phyloP scores from a whole-genome alignment of 2,888 invertebrate species.

The Sesia bembeciformis region DNA sequence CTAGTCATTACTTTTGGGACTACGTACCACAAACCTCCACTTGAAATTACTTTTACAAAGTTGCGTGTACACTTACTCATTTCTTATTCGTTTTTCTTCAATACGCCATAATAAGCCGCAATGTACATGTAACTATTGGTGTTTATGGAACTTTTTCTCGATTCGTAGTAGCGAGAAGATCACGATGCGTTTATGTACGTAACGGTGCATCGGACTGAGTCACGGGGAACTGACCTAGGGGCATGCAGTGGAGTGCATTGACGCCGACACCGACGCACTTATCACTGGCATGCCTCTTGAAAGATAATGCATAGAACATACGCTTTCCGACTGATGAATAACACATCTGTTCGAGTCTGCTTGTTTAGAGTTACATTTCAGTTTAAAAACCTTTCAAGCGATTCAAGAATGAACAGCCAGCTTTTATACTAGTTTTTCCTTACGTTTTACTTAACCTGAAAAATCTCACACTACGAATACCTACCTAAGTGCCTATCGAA shows the following conservation, averaged over 20 bases:
- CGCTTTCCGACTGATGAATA: slow-evolving; percentile 56
- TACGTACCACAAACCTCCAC: slow-evolving; percentile 11
- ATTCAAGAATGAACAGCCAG: too few species aligned
- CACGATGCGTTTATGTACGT: slow-evolving; percentile 52
- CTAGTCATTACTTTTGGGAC: slow-evolving; percentile 29
- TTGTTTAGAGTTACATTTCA: not conserved
- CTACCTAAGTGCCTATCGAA: too few species aligned
- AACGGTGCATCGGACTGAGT: slow-evolving; percentile 69
- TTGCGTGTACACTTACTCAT: not conserved
- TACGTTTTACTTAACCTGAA: too few species aligned
- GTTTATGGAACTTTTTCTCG: not conserved
- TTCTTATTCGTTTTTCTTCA: not conserved
- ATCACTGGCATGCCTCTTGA: slow-evolving; percentile 65
- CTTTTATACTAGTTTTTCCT: too few species aligned
- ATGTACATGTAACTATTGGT: not conserved
- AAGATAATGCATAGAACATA: slow-evolving; percentile 64
- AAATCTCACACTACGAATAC: too few species aligned
- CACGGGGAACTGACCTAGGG: slow-evolving; percentile 73
- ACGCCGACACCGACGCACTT: slow-evolving; percentile 60
- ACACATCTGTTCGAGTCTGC: slow-evolving; percentile 59
- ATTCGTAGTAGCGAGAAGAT: slow-evolving; percentile 21
- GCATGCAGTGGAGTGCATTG: slow-evolving; percentile 70
- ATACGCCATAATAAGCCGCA: not conserved
- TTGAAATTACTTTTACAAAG: slow-evolving; percentile 3
- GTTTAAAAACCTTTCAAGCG: not conserved